Percentiles rank a stretch among this genome's conserved stretches.
Conservation (phyloP, 2,888 invertebrate genomes). For the Tetanocera ferruginea region DNA sequence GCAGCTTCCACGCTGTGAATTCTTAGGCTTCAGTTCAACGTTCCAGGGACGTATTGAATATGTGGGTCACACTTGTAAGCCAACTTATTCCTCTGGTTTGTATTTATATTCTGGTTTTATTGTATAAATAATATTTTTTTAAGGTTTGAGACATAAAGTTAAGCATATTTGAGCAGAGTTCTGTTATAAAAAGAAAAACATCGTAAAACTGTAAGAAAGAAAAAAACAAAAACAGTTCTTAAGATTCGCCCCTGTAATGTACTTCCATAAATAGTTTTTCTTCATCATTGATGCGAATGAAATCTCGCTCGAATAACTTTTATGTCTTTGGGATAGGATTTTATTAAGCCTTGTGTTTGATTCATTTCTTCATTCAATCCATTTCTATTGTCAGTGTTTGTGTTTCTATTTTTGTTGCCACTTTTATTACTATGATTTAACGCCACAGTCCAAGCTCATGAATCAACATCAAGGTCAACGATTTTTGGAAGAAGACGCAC, state of each 20-base stretch:
- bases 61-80: no score
- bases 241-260: background rate
- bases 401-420: constrained; percentile 3
- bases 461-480: constrained; percentile 13
- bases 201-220: background rate
- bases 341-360: constrained; percentile 12
- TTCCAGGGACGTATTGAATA: no score
- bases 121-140: no score
- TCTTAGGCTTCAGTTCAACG: no score
- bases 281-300: constrained; percentile 10
- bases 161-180: background rate
- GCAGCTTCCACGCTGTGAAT: background rate
- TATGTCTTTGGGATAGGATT: constrained; percentile 23
- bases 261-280: constrained; percentile 12
- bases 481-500: background rate
- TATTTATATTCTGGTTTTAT: no score
- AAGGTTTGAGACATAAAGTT: no score
- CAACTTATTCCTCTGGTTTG: no score
- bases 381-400: constrained; percentile 11
- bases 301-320: constrained; percentile 23
- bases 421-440: constrained; percentile 19
- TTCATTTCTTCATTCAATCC: constrained; percentile 9
- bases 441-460: background rate
- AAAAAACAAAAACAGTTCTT: background rate
- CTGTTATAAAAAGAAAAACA: background rate